phyloP scores from a whole-genome alignment of 2,113 vertebrate species.

The Bucco capensis region DNA sequence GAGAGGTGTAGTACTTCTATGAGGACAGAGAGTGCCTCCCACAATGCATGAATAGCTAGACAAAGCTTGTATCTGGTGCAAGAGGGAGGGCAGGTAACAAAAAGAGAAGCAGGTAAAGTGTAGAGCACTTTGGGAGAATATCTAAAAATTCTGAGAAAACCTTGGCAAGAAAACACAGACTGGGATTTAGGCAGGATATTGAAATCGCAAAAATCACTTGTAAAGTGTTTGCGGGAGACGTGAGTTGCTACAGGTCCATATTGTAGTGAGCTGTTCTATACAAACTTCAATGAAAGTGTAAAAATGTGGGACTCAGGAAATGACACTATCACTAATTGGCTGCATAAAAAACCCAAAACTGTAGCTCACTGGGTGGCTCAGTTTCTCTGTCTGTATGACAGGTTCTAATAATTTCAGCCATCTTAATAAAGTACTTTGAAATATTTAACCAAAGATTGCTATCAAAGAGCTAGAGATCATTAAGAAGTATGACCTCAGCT shows the following conservation, averaged over 20 bases:
- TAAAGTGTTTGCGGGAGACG: fast-evolving
- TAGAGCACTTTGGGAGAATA: not conserved
- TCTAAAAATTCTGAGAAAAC: not conserved
- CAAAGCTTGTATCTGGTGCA: not conserved
- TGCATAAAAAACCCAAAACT: not conserved
- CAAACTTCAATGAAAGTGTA: not conserved
- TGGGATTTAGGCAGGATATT: not conserved
- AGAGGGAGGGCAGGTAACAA: not conserved
- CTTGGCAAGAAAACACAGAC: not conserved
- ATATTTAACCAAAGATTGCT: not conserved
- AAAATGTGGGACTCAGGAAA: not conserved
- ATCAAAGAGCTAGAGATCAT: not conserved
- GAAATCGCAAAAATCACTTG: not conserved
- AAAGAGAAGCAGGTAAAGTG: not conserved
- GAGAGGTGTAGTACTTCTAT: fast-evolving
- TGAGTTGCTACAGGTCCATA: not conserved
- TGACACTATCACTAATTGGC: not conserved
- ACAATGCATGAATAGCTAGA: fast-evolving
- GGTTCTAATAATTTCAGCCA: not conserved
- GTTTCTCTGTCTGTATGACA: not conserved
- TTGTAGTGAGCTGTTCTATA: not conserved
- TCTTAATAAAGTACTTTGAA: not conserved
- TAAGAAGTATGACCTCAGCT: not conserved
- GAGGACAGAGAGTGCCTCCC: not conserved
- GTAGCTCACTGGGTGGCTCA: not conserved